These are phyloP conservation scores for Noctua janthina DNA, from an alignment of 2,888 invertebrate genomes.

Conservation along the genomic window DNA sequence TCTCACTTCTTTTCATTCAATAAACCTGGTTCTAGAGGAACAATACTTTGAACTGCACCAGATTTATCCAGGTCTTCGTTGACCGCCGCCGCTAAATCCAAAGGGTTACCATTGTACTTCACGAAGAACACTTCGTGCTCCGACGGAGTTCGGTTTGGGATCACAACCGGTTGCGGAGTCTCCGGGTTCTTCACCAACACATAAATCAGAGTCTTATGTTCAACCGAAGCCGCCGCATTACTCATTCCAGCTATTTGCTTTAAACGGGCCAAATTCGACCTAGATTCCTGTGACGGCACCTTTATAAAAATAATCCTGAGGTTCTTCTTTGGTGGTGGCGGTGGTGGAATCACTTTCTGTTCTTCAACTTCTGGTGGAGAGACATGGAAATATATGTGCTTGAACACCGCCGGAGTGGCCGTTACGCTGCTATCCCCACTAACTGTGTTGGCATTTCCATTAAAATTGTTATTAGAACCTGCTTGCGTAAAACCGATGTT, in stretches of 20 bases:
- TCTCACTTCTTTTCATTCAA: slow-evolving; percentile 59
- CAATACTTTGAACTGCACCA: slow-evolving; percentile 54
- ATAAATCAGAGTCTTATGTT: slow-evolving; percentile 93
- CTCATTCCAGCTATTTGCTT: slow-evolving; percentile 91
- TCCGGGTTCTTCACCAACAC: slow-evolving; percentile 93
- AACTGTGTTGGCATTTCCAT: slow-evolving; percentile 12
- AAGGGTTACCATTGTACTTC: slow-evolving; percentile 83
- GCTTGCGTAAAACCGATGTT: slow-evolving; percentile 23
- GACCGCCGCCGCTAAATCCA: slow-evolving; percentile 59
- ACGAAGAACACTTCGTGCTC: slow-evolving; percentile 95
- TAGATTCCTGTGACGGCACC: slow-evolving; percentile 91
- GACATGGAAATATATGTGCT: slow-evolving; percentile 94
- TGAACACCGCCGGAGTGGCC: slow-evolving; percentile 89
- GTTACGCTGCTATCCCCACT: slow-evolving; percentile 20
- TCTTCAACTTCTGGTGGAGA: slow-evolving; percentile 93
- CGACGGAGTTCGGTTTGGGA: slow-evolving; percentile 65
- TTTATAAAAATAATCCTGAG: slow-evolving; percentile 95
- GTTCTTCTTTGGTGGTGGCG: slow-evolving; percentile 90
- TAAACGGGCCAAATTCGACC: slow-evolving; percentile 73
- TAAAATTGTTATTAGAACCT: slow-evolving; percentile 4
- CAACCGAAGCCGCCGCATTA: slow-evolving; percentile 90
- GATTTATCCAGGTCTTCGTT: slow-evolving; percentile 59
- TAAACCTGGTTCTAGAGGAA: slow-evolving; percentile 66
- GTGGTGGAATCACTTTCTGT: slow-evolving; percentile 85
- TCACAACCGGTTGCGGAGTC: slow-evolving; percentile 80